Evolutionary conservation across 2,113 vertebrate species (phyloP), one percentile per base, ranked within the genome.

Genomic region (Hippocampus comes): DNA sequence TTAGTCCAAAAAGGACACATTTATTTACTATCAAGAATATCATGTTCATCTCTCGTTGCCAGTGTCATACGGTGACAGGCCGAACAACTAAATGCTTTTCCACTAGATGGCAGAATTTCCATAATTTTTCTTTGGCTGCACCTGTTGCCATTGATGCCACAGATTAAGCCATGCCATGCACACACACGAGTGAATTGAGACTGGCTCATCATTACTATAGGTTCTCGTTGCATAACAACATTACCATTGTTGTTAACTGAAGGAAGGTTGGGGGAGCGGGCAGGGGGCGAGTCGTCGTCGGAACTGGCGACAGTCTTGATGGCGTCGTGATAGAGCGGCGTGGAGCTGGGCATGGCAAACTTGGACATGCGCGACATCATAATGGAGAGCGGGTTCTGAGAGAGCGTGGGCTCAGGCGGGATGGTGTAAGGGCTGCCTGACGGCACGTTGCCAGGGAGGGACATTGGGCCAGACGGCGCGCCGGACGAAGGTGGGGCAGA

Each of bases 281-380:
- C 96, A 57, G 97, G 97, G 78, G 96, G 96, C 74, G 97, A 99
- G 88, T 99, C 97, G 1, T 99, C 97, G 56, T 99, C 97, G 0
- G 97, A 99, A 88, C 97, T 99, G 84, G 97, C 97, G 86, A 99
- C 96, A 6, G 97, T 99, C 94, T 99, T 99, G 93, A 99, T 99
- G 92, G 97, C 97, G 78, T 99, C 97, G 0, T 99, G 97, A 90
- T 99, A 99, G 12, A 99, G 92, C 0, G 97, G 97, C 60, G 97
- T 99, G 61, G 97, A 99, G 87, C 97, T 99, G 77, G 97, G 97
- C 97, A 99, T 99, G 68, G 97, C 97, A 85, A 99, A 99, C 90
- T 99, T 99, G 83, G 97, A 99, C 97, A 99, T 99, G 80, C 96
- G 95, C 74, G 97, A 99, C 97, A 99, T 99, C 97, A 99, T 99